phyloP scores from a whole-genome alignment of 1,140 invertebrate species.

The Bemisia tabaci region DNA sequence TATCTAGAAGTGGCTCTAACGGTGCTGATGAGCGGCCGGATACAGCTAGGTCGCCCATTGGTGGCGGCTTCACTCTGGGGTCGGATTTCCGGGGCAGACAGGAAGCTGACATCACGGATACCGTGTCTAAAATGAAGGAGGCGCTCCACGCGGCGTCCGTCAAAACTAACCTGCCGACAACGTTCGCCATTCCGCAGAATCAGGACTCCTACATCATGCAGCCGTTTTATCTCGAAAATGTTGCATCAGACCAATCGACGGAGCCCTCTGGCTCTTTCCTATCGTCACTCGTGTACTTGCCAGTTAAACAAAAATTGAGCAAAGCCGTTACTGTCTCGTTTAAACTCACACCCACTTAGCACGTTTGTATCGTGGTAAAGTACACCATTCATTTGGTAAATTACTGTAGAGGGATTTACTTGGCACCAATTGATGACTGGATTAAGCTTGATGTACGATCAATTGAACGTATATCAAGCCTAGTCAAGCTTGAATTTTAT shows the following conservation, averaged over 20 bases:
- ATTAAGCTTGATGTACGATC: too few species aligned
- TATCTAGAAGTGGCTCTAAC: background rate
- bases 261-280: slow-evolving; percentile 43
- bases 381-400: background rate
- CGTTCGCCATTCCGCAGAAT: slow-evolving; percentile 25
- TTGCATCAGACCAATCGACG: slow-evolving; percentile 32
- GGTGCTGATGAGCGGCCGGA: background rate
- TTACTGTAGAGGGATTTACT: background rate
- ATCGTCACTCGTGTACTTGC: slow-evolving; percentile 80
- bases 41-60: slow-evolving; percentile 9
- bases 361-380: background rate
- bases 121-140: slow-evolving; percentile 14
- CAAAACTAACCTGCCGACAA: slow-evolving; percentile 20
- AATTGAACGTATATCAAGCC: too few species aligned
- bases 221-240: slow-evolving; percentile 57
- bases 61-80: slow-evolving; percentile 1
- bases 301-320: slow-evolving; percentile 68
- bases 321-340: slow-evolving; percentile 74
- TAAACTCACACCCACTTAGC: slow-evolving; percentile 74
- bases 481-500: too few species aligned
- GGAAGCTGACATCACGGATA: slow-evolving; percentile 8
- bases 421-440: background rate
- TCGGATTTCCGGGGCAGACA: slow-evolving; percentile 9
- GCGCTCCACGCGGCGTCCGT: slow-evolving; percentile 21
- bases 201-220: slow-evolving; percentile 54